Evolutionary conservation across 2,888 invertebrate species (phyloP).

Genomic region (Prosopocoilus inquinatus): DNA sequence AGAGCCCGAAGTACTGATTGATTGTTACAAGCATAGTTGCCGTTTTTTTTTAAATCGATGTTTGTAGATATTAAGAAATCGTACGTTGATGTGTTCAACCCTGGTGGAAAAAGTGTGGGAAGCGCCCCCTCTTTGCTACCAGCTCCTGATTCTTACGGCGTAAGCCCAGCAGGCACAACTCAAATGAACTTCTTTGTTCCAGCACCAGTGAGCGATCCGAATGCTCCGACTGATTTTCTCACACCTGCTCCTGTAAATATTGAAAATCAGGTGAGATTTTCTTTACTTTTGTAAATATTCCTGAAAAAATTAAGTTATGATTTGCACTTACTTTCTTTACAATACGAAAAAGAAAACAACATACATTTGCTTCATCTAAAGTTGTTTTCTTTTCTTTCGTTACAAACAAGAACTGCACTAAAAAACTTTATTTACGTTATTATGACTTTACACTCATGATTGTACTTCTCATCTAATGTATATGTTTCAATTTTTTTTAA

Average conservation of each 20-base stretch:
- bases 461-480: not conserved
- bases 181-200: conserved; percentile 58
- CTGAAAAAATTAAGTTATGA: not conserved
- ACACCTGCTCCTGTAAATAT: conserved; percentile 44
- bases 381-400: no score
- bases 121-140: conserved; percentile 44
- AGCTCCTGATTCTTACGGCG: conserved; percentile 40
- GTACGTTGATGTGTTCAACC: conserved; percentile 89
- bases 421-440: not conserved
- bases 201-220: conserved; percentile 55
- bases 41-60: not conserved
- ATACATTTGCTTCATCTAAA: no score
- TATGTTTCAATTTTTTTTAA: conserved; percentile 15
- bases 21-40: not conserved
- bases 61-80: conserved; percentile 73
- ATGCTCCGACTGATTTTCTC: conserved; percentile 58
- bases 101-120: conserved; percentile 53
- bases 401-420: no score
- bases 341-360: not conserved
- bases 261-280: conserved; percentile 14
- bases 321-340: not conserved
- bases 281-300: no score
- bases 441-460: not conserved
- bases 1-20: conserved; percentile 67
- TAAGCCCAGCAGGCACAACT: conserved; percentile 40